Evolutionary conservation across 2,113 vertebrate species (phyloP).

Genomic region (Arizona elegans): DNA sequence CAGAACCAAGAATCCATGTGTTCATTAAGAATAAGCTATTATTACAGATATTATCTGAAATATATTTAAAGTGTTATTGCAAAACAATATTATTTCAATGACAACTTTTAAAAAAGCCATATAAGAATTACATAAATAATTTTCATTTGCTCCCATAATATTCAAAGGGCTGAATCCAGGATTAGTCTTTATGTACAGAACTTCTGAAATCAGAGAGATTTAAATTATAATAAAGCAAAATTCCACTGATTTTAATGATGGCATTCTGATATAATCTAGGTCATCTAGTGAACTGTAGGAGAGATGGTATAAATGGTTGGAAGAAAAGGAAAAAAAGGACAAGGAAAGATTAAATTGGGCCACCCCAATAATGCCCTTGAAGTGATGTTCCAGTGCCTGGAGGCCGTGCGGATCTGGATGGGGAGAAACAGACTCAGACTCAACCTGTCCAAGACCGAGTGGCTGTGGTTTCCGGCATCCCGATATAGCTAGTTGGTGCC

Average conservation of each 20-base stretch:
- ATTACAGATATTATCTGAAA: slow-evolving; percentile 34
- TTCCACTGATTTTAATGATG: not conserved
- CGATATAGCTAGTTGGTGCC: no score
- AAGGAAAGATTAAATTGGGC: no score
- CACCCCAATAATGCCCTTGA: no score
- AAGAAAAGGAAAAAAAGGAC: no score
- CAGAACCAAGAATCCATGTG: not conserved
- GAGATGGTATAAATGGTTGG: no score
- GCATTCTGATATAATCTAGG: not conserved
- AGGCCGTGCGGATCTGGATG: no score
- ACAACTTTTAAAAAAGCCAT: no score
- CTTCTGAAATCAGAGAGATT: not conserved
- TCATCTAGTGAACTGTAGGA: not conserved
- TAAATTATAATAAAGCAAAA: not conserved
- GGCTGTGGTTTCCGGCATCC: no score
- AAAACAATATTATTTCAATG: not conserved
- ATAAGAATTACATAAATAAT: not conserved
- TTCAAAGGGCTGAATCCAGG: not conserved
- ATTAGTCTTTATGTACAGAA: not conserved
- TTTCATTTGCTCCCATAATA: not conserved
- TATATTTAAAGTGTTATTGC: not conserved
- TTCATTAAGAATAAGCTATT: not conserved
- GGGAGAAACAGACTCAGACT: no score
- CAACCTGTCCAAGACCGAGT: no score
- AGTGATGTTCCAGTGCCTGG: no score